Conservation (phyloP, 1,140 invertebrate species). For the Thereuonema tuberculata region DNA sequence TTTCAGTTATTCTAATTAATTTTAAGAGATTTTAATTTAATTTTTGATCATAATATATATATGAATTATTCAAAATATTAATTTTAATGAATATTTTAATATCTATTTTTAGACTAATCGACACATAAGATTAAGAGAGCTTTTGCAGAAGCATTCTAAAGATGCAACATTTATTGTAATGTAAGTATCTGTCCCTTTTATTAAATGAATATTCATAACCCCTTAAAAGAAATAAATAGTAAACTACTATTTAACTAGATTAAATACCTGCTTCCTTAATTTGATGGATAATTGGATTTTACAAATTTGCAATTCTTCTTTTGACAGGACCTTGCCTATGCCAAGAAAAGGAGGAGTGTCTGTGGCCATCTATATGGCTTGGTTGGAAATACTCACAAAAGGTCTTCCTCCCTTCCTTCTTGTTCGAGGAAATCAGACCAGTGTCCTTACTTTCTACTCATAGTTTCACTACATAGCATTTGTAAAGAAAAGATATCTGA, state of each 20-base stretch:
- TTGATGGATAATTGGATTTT: conserved; percentile 2
- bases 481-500: too few species aligned
- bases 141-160: conserved; percentile 65
- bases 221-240: not conserved
- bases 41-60: not conserved
- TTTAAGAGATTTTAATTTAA: not conserved
- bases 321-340: conserved; percentile 72
- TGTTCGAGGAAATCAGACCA: conserved; percentile 85
- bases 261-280: not conserved
- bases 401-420: conserved; percentile 81
- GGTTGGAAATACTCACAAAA: conserved; percentile 76
- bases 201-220: not conserved
- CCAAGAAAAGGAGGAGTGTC: conserved; percentile 76
- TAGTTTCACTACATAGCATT: too few species aligned
- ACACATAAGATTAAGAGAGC: conserved; percentile 68
- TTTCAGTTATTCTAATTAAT: not conserved
- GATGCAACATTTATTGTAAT: conserved; percentile 74
- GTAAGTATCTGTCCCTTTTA: conserved; percentile 41
- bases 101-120: conserved; percentile 50
- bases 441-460: conserved; percentile 89
- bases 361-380: conserved; percentile 84
- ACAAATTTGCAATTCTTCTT: conserved; percentile 18
- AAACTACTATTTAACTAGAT: not conserved
- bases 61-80: not conserved
- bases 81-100: not conserved